Percentiles rank a stretch among this genome's conserved stretches.
Conservation (phyloP, 2,888 invertebrate species). For the Caenorhabditis auriculariae region DNA sequence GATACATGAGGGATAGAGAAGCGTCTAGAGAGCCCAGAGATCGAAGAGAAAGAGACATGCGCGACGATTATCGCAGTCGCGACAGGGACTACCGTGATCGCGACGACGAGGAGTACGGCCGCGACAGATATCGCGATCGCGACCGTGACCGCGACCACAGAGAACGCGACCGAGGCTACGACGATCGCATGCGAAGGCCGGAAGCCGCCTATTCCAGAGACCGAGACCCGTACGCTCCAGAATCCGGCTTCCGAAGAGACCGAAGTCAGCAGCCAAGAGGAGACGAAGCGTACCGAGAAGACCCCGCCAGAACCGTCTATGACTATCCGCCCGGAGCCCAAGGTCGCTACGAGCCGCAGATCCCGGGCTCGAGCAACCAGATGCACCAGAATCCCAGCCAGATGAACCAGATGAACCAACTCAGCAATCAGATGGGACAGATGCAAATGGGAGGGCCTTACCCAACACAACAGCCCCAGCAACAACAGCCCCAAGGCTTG, state of each 20-base stretch:
- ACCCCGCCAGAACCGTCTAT: conserved; percentile 10
- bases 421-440: conserved; percentile 33
- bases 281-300: conserved; percentile 3
- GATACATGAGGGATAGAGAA: conserved; percentile 10
- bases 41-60: conserved; percentile 6
- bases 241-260: conserved; percentile 25
- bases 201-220: no score
- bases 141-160: conserved; percentile 5
- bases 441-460: conserved; percentile 13
- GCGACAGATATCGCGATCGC: conserved; percentile 11
- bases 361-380: background rate
- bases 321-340: no score
- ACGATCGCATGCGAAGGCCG: conserved; percentile 2
- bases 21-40: conserved; percentile 10
- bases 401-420: conserved; percentile 9
- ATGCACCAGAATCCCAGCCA: background rate
- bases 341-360: no score
- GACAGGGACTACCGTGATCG: background rate
- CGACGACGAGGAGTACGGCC: conserved; percentile 6
- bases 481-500: conserved; percentile 16
- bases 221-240: conserved; percentile 2
- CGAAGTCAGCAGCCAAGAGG: conserved; percentile 14
- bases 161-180: conserved; percentile 8
- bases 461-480: conserved; percentile 6
- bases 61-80: background rate